phyloP scores from a whole-genome alignment of 1,140 invertebrate species.

The Gryon sp. region DNA sequence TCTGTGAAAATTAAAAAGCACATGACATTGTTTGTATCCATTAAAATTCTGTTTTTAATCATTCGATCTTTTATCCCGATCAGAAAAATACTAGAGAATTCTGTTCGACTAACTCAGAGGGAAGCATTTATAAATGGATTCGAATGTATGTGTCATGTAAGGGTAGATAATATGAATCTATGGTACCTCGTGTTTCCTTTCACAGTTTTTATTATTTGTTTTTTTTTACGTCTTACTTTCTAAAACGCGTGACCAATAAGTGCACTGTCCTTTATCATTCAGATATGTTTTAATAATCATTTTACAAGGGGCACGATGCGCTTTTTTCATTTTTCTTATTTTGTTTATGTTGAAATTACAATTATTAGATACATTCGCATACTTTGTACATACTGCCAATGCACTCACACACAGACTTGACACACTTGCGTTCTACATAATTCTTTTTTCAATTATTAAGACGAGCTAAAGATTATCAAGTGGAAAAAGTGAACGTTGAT shows the following conservation, averaged over 20 bases:
- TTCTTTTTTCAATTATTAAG: conserved; percentile 36
- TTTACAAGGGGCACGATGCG: conserved; percentile 66
- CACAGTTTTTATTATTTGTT: conserved; percentile 49
- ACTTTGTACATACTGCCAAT: conserved; percentile 47
- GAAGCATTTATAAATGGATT: conserved; percentile 51
- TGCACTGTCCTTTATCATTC: conserved; percentile 64
- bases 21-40: conserved; percentile 16
- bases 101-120: conserved; percentile 14
- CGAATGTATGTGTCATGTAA: conserved; percentile 8
- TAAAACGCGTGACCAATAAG: conserved; percentile 62
- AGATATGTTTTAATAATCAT: conserved; percentile 67
- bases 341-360: conserved; percentile 64
- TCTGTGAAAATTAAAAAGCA: neutral
- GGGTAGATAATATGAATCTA: conserved; percentile 45
- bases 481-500: conserved; percentile 37
- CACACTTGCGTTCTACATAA: conserved; percentile 38
- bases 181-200: conserved; percentile 52
- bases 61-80: neutral
- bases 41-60: conserved; percentile 10
- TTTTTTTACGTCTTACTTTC: conserved; percentile 50
- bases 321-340: too few species aligned
- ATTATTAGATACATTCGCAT: conserved; percentile 56
- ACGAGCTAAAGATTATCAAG: conserved; percentile 41
- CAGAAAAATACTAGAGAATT: conserved; percentile 22
- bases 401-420: conserved; percentile 18